Conservation (phyloP, 2,113 vertebrate species). For the Bubo blakistoni region DNA sequence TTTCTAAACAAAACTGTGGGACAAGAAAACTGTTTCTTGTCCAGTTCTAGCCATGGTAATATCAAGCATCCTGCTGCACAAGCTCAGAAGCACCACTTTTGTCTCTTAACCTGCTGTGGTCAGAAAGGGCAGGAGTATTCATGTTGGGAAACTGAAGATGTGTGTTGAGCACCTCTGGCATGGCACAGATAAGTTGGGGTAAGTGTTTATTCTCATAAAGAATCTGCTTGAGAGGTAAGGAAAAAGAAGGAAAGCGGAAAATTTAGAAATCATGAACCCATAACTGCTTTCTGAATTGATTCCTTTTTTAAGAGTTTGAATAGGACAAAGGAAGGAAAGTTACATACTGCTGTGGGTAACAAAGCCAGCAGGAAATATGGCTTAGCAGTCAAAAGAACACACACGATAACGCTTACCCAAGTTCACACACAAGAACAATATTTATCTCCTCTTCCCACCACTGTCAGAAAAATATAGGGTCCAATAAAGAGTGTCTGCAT, state of each 20-base stretch:
- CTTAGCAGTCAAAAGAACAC: background rate
- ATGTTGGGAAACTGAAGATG: background rate
- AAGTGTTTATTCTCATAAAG: background rate
- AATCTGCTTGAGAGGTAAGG: background rate
- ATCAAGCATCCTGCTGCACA: background rate
- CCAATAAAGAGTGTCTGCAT: background rate
- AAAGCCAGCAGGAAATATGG: slow-evolving; percentile 46
- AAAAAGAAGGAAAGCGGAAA: background rate
- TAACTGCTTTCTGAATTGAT: background rate
- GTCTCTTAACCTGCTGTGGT: background rate
- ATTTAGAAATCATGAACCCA: background rate
- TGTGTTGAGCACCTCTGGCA: background rate
- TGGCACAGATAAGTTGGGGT: background rate
- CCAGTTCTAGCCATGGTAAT: background rate
- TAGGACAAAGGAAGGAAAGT: slow-evolving; percentile 59
- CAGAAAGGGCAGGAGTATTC: background rate
- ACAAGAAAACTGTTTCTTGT: background rate
- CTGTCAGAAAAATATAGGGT: background rate
- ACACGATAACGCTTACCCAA: background rate
- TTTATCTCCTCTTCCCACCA: slow-evolving; percentile 5
- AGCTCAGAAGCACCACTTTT: background rate
- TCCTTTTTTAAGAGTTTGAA: background rate
- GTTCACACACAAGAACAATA: slow-evolving; percentile 14
- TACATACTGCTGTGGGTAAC: slow-evolving; percentile 30
- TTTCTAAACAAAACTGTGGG: background rate